Conservation (phyloP, 2,888 invertebrate species). For the Pseudococcus longispinus region DNA sequence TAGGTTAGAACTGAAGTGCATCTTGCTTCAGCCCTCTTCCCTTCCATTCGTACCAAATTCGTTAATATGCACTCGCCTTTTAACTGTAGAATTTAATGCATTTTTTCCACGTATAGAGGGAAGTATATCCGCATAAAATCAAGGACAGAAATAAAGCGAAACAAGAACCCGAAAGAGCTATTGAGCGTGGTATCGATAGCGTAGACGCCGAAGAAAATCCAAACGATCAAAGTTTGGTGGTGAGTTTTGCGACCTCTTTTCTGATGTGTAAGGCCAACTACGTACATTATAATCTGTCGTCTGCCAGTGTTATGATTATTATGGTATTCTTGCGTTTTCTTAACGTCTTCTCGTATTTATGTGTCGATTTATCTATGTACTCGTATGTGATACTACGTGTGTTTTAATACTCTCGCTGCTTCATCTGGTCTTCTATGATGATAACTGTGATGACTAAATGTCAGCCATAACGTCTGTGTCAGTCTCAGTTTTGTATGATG, state of each 20-base stretch:
- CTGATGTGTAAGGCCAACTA: background rate
- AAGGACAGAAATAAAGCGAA: constrained; percentile 72
- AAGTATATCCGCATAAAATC: constrained; percentile 83
- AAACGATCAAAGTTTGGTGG: constrained; percentile 60
- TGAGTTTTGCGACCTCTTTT: constrained; percentile 58
- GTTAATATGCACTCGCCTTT: background rate
- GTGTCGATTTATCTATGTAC: background rate
- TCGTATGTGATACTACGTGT: background rate
- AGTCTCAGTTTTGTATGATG: background rate
- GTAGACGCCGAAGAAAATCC: constrained; percentile 58
- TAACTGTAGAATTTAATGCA: constrained; percentile 40
- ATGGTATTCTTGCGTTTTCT: background rate
- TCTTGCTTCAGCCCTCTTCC: background rate
- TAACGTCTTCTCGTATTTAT: background rate
- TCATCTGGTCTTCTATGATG: background rate
- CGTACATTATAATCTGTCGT: background rate
- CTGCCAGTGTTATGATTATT: background rate
- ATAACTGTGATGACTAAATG: background rate
- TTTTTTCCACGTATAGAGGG: constrained; percentile 65
- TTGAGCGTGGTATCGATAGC: constrained; percentile 56
- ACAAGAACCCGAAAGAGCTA: constrained; percentile 33
- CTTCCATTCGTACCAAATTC: background rate
- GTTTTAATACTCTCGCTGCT: background rate
- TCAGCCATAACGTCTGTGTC: background rate
- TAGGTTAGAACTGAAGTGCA: constrained; percentile 12